These are phyloP conservation scores for Enteromius treurensis DNA, from an alignment of 2,797 vertebrate genomes.

Conservation along the genomic window DNA sequence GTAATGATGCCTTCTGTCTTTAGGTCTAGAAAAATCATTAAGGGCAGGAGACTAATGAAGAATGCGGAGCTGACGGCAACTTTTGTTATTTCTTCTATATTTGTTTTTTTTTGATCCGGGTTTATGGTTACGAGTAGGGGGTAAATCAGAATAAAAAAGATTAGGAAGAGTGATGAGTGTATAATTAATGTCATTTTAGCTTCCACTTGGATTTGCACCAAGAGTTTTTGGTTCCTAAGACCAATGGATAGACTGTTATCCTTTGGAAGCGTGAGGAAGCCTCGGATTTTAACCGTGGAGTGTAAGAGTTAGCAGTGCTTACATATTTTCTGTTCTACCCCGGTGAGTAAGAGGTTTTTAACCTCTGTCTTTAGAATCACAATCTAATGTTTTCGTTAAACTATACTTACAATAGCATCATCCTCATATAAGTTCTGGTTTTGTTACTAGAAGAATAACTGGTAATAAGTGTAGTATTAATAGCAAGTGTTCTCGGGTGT, in stretches of 20 bases:
- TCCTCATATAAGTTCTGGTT: slow-evolving; percentile 58
- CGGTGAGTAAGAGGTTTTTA: slow-evolving; percentile 60
- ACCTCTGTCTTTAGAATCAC: slow-evolving; percentile 66
- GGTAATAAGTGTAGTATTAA: slow-evolving; percentile 39
- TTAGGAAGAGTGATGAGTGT: fast-evolving
- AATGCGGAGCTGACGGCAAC: slow-evolving; percentile 45
- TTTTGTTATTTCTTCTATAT: fast-evolving
- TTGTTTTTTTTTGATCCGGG: fast-evolving
- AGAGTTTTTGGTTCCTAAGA: slow-evolving; percentile 74
- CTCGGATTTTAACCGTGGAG: slow-evolving; percentile 57
- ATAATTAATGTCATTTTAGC: neutral
- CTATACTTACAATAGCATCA: slow-evolving; percentile 60
- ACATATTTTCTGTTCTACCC: slow-evolving; percentile 44
- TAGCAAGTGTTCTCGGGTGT: slow-evolving; percentile 62
- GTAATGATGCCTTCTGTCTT: fast-evolving
- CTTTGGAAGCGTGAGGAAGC: slow-evolving; percentile 64
- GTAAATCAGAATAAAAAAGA: fast-evolving
- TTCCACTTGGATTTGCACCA: slow-evolving; percentile 72
- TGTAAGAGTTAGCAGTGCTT: slow-evolving; percentile 63
- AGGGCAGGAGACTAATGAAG: fast-evolving
- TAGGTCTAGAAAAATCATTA: fast-evolving
- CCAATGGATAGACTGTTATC: slow-evolving; percentile 71
- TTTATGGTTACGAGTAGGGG: fast-evolving
- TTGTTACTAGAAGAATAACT: fast-evolving
- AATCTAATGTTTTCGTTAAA: slow-evolving; percentile 68